These are phyloP conservation scores for Hypselothyrea guttata DNA, from an alignment of 2,888 invertebrate species.

Conservation along the genomic window DNA sequence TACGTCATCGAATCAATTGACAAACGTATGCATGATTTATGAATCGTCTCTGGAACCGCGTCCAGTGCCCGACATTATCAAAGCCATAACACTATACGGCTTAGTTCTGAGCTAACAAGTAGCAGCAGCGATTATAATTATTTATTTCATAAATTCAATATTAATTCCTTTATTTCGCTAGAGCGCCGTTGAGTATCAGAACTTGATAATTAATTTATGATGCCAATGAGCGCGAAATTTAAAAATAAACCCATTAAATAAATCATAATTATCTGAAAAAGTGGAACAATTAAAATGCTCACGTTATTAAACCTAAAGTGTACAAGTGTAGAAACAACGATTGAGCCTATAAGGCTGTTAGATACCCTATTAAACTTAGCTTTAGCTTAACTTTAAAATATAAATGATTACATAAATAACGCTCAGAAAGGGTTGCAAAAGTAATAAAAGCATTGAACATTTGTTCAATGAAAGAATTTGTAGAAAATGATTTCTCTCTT, in stretches of 20 bases:
- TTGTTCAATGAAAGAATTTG: too few relatives aligned
- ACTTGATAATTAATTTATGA: slow-evolving; percentile 32
- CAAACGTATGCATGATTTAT: too few relatives aligned
- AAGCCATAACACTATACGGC: neutral
- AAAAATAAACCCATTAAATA: slow-evolving; percentile 31
- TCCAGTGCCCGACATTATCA: slow-evolving; percentile 2
- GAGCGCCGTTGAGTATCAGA: slow-evolving; percentile 11
- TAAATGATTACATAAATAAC: too few relatives aligned
- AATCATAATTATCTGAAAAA: slow-evolving; percentile 47
- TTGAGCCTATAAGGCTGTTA: too few relatives aligned
- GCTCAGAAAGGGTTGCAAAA: too few relatives aligned
- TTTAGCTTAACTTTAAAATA: too few relatives aligned
- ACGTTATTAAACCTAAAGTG: neutral
- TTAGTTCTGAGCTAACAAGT: neutral
- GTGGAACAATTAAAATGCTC: slow-evolving; percentile 12
- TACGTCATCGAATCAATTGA: too few relatives aligned
- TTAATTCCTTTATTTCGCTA: slow-evolving; percentile 11
- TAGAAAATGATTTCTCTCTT: too few relatives aligned
- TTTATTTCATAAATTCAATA: slow-evolving; percentile 8
- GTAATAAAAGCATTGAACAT: too few relatives aligned
- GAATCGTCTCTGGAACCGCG: too few relatives aligned
- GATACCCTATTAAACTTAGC: too few relatives aligned
- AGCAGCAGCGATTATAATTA: slow-evolving; percentile 3
- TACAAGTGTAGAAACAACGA: too few relatives aligned
- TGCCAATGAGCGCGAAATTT: slow-evolving; percentile 20